Conservation (phyloP, 2,888 invertebrate genomes). For the Aelia acuminata region DNA sequence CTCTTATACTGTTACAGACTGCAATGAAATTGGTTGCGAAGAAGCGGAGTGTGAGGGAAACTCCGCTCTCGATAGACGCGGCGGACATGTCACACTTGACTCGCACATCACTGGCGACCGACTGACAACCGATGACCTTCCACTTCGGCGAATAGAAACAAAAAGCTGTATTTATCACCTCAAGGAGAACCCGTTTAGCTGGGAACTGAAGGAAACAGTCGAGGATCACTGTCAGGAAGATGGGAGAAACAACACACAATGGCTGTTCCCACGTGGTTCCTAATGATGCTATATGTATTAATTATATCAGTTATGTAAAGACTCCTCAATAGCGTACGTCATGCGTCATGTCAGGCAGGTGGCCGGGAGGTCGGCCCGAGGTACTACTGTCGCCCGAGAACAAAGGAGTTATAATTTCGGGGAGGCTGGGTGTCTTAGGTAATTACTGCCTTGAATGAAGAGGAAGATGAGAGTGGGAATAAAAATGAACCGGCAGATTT, state of each 20-base stretch:
- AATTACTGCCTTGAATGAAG: neutral
- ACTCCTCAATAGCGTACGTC: neutral
- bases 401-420: neutral
- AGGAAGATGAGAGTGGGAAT: neutral
- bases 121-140: conserved; percentile 14
- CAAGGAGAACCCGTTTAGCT: conserved; percentile 19
- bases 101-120: neutral
- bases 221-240: neutral
- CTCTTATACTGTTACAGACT: neutral
- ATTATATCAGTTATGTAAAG: conserved; percentile 22
- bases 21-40: neutral
- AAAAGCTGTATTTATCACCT: neutral
- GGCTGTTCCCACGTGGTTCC: neutral
- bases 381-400: neutral
- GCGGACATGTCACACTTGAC: neutral
- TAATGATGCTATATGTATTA: neutral
- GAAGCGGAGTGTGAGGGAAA: neutral
- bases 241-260: neutral
- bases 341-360: neutral
- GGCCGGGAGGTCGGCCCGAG: neutral
- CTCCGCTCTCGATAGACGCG: neutral
- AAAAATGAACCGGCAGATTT: neutral
- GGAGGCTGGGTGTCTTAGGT: neutral
- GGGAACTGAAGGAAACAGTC: neutral
- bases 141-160: neutral